Evolutionary conservation across 2,797 vertebrate genomes (phyloP), one percentile per base, ranked within the genome.

Genomic region (Carduelis carduelis): DNA sequence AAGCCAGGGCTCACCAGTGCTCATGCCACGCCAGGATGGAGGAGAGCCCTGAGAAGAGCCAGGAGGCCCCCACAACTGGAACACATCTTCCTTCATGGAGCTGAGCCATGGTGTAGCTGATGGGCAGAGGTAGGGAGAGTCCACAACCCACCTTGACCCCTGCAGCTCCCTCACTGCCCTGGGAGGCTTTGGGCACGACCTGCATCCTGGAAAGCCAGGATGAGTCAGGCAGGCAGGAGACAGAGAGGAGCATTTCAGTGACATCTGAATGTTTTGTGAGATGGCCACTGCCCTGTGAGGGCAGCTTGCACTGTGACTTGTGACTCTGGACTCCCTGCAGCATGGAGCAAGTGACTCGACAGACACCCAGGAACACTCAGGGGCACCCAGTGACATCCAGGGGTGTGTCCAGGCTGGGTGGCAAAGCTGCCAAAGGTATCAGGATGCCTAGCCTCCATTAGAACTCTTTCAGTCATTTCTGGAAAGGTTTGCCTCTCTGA

Each of bases 341-440:
- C 50, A 30, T 0, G 1, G 53, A 71, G 16, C 0, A 1, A 47
- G 20, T 2, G 3, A 28, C 16, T 34, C 0, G 0, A 28, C 10
- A 20, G n/a, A n/a, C 19, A 53, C 28, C 17, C 43, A 35, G 70
- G 35, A 43, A 26, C 52, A 27, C 27, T 22, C 32, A 35, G 23
- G 59, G 32, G 16, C 53, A 49, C 41, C 11, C 34, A 47, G 35
- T 13, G 12, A 11, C 17, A 50, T n/a, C 23, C 19, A 43, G 57
- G n/a, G 34, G 4, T 9, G 2, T 5, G 1, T 24, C 41, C 43
- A 24, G 43, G 11, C 26, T 56, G 52, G 32, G 9, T 8, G n/a
- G 26, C 14, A 44, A 85, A 75, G 26, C 20, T 52, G 32, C 15
- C 2, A 3, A 78, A 76, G 14, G 9, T 30, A 61, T 49, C 20